Evolutionary conservation across 2,797 vertebrate genomes (phyloP).

Genomic region (Phalanger gymnotis): DNA sequence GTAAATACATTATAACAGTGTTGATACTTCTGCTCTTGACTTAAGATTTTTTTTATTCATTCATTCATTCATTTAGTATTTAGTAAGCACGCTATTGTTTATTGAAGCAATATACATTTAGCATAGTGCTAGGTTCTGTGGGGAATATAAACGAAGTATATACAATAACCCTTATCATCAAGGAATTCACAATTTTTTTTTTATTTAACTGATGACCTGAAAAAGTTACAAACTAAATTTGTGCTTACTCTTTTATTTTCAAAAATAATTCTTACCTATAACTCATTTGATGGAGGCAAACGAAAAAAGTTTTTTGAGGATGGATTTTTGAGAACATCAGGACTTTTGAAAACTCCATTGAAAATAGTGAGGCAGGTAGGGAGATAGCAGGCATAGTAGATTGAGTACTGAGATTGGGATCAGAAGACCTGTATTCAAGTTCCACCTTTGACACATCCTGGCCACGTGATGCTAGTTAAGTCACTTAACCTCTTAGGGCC

Average conservation of each 20-base stretch:
- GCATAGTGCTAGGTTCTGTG: rapidly evolving
- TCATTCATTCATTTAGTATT: background rate
- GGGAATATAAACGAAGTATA: background rate
- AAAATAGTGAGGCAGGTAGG: background rate
- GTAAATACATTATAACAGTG: background rate
- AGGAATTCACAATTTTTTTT: background rate
- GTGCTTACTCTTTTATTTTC: background rate
- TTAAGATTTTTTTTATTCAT: background rate
- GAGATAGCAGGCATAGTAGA: background rate
- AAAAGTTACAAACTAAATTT: background rate
- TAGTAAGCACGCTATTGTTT: background rate
- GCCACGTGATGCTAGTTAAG: background rate
- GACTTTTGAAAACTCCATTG: background rate
- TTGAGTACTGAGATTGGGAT: background rate
- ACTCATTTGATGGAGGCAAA: background rate
- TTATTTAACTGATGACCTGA: background rate
- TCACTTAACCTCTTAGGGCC: background rate
- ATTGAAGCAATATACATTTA: background rate
- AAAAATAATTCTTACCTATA: background rate
- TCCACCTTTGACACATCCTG: background rate
- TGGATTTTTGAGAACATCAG: background rate
- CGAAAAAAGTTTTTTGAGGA: background rate
- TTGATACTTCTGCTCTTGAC: background rate
- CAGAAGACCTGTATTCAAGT: background rate
- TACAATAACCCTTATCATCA: rapidly evolving